Conservation (phyloP, 2,888 invertebrate genomes). For the Chesias legatella region DNA sequence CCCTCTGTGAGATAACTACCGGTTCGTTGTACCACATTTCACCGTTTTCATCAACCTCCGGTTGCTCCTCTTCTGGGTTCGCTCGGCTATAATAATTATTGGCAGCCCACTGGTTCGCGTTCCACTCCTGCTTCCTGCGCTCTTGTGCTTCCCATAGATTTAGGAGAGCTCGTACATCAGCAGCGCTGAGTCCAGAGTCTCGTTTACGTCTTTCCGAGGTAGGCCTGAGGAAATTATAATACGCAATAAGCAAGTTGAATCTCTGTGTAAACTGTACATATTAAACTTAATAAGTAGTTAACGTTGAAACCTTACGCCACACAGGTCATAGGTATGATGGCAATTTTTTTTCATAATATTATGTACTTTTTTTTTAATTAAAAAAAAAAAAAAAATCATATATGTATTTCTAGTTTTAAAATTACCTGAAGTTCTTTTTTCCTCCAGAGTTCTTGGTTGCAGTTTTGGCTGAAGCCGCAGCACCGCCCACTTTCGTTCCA, state of each 20-base stretch:
- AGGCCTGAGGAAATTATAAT: conserved; percentile 45
- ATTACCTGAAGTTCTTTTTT: conserved; percentile 73
- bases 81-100: conserved; percentile 64
- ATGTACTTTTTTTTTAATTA: too few relatives aligned
- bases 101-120: conserved; percentile 66
- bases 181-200: conserved; percentile 81
- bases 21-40: conserved; percentile 82
- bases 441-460: conserved; percentile 71
- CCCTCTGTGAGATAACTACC: conserved; percentile 69
- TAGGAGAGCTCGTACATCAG: conserved; percentile 81
- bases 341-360: too few relatives aligned
- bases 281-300: too few relatives aligned
- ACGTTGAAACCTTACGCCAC: too few relatives aligned
- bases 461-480: conserved; percentile 70
- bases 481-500: conserved; percentile 69
- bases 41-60: conserved; percentile 74
- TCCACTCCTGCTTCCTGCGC: conserved; percentile 74
- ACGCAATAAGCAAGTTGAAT: conserved; percentile 11
- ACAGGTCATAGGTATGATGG: too few relatives aligned
- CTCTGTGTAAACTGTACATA: too few relatives aligned
- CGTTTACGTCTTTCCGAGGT: conserved; percentile 79
- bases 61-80: conserved; percentile 70
- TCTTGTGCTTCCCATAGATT: conserved; percentile 82
- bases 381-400: too few relatives aligned
- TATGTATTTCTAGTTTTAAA: conserved; percentile 22